A percentile compares a stretch with the other conserved stretches of the same genome.
Conservation (phyloP, 2,113 vertebrate genomes). For the Ranitomeya imitator region DNA sequence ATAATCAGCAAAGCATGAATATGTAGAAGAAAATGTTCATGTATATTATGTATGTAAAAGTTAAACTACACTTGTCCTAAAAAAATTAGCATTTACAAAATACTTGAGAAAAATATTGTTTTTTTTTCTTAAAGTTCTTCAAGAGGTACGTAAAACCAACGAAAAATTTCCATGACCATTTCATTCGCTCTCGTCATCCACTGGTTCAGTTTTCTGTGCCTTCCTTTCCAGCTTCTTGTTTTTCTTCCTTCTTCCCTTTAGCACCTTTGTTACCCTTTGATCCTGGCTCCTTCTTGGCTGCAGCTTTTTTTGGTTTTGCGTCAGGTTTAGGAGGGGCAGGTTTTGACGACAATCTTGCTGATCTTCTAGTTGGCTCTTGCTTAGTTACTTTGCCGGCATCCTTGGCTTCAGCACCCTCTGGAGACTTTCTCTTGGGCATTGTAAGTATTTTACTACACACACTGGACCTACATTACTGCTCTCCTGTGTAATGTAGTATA, state of each 20-base stretch:
- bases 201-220: slow-evolving; percentile 90
- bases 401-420: slow-evolving; percentile 90
- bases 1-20: slow-evolving; percentile 71
- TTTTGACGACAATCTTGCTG: slow-evolving; percentile 82
- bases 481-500: too few relatives aligned
- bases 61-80: slow-evolving; percentile 92
- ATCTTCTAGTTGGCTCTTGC: slow-evolving; percentile 85
- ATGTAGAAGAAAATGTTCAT: slow-evolving; percentile 75
- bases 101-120: slow-evolving; percentile 96
- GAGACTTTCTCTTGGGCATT: too few relatives aligned
- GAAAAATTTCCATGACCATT: slow-evolving; percentile 74
- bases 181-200: slow-evolving; percentile 81
- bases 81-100: slow-evolving; percentile 99
- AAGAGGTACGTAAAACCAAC: slow-evolving; percentile 84
- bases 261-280: slow-evolving; percentile 87
- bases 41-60: slow-evolving; percentile 74
- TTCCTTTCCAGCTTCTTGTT: slow-evolving; percentile 81
- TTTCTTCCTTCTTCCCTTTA: slow-evolving; percentile 91
- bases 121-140: slow-evolving; percentile 84
- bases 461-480: too few relatives aligned
- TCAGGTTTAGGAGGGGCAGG: slow-evolving; percentile 85
- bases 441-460: too few relatives aligned
- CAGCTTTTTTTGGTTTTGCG: slow-evolving; percentile 87
- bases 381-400: slow-evolving; percentile 92
- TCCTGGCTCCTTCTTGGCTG: slow-evolving; percentile 86